Evolutionary conservation across 1,140 invertebrate species (phyloP).

Genomic region (Psilanteris sp.): DNA sequence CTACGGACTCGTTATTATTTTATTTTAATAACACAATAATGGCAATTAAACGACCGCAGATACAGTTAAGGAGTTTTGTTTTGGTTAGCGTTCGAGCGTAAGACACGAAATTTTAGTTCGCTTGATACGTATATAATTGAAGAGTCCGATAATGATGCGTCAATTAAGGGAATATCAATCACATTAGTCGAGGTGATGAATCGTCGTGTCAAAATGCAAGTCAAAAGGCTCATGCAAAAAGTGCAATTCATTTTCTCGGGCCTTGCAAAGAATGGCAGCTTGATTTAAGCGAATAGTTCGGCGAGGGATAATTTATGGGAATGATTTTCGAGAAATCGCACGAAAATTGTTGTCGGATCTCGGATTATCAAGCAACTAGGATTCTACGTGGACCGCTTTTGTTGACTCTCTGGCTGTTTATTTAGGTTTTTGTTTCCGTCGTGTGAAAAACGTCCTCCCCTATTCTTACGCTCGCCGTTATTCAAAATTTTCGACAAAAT

Average conservation of each 20-base stretch:
- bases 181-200: slow-evolving; percentile 52
- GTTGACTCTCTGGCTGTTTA: slow-evolving; percentile 18
- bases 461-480: background rate
- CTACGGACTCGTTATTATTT: too few relatives aligned
- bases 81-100: too few relatives aligned
- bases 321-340: slow-evolving; percentile 54
- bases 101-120: too few relatives aligned
- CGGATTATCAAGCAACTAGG: slow-evolving; percentile 8
- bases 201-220: slow-evolving; percentile 54
- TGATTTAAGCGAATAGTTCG: slow-evolving; percentile 39
- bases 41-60: too few relatives aligned
- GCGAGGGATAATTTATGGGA: slow-evolving; percentile 42
- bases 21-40: too few relatives aligned
- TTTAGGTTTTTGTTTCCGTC: slow-evolving; percentile 40
- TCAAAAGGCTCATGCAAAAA: slow-evolving; percentile 46
- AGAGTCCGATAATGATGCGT: slow-evolving; percentile 18
- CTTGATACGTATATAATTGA: slow-evolving; percentile 5
- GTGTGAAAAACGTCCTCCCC: slow-evolving; percentile 23
- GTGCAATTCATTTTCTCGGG: slow-evolving; percentile 48
- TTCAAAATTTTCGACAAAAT: slow-evolving; percentile 10
- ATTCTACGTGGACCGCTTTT: background rate
- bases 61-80: too few relatives aligned
- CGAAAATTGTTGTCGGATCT: slow-evolving; percentile 30
- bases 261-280: slow-evolving; percentile 21
- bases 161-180: slow-evolving; percentile 60